A percentile compares a stretch with the other conserved stretches of the same genome.
Evolutionary conservation across 2,888 invertebrate genomes (phyloP).

Genomic region (Platycheirus rosarum): DNA sequence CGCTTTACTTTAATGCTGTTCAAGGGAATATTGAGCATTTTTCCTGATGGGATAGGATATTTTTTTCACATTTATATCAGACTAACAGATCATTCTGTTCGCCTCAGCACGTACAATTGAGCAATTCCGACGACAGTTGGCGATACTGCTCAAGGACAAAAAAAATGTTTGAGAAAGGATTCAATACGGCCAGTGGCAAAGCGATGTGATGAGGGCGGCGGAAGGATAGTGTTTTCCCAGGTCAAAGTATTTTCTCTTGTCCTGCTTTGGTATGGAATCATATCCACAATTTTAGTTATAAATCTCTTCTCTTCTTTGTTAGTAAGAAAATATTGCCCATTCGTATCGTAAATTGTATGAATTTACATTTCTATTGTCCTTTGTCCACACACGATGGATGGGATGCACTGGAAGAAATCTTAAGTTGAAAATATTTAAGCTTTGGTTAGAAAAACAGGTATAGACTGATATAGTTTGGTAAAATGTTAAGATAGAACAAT

Average conservation of each 20-base stretch:
- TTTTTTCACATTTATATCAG: slow-evolving; percentile 2
- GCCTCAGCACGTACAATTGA: slow-evolving; percentile 72
- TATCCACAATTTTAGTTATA: slow-evolving; percentile 36
- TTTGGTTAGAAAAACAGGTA: too few species aligned
- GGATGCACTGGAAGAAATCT: slow-evolving; percentile 2
- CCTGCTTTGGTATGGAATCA: slow-evolving; percentile 2
- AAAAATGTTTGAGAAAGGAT: slow-evolving; percentile 39
- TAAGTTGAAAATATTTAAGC: too few species aligned
- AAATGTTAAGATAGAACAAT: too few species aligned
- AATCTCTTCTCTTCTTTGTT: too few species aligned
- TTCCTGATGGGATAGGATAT: background rate
- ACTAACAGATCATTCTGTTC: slow-evolving; percentile 46
- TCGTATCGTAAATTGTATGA: slow-evolving; percentile 61
- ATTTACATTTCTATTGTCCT: slow-evolving; percentile 63
- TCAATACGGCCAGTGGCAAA: background rate
- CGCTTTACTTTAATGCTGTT: slow-evolving; percentile 30
- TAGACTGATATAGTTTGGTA: too few species aligned
- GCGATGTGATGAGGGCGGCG: background rate
- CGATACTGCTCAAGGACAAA: slow-evolving; percentile 61
- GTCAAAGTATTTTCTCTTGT: slow-evolving; percentile 34
- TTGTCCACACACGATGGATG: background rate
- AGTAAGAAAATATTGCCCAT: too few species aligned
- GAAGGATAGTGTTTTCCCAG: slow-evolving; percentile 53
- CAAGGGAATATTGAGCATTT: background rate
- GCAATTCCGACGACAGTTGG: slow-evolving; percentile 70